Base-by-base conservation (phyloP, 2,888 invertebrate genomes). In the Pegoplata infirma region DNA sequence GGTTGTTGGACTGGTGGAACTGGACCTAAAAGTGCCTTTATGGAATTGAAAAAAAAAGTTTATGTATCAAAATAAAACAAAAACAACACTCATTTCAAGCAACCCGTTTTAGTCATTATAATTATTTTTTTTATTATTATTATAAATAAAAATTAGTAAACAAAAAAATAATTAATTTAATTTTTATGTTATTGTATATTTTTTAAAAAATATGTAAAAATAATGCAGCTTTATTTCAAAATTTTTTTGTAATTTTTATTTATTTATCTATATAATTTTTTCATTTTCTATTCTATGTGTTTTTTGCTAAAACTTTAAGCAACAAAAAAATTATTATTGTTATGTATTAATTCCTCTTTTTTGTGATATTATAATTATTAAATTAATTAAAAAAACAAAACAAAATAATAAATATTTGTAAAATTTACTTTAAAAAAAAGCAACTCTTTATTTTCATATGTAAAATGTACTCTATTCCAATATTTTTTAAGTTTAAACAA, bases 301-400 rank as follows among this genome's bases (percentile, higher is more conserved):
- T 32, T 51, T 55, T 79, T 56, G 14, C 64, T 25, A 53, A 17
- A 16, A 55, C 8, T 64, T 77, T 53, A 53, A 71, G 53, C 58
- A 67, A 28, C 17, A 40, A 68, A 58, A 64, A 64, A 63, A 64
- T n/a, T n/a, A n/a, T n/a, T n/a, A 47, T 56, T 72, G 56, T 75
- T 72, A 72, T 75, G 21, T 79, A 79, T 75, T 74, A 58, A 79
- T 61, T 79, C 75, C 79, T 79, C 67, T 67, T 79, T 58, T 79
- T 71, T 79, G 79, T 79, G 79, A 79, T 79, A 79, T 79, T 79
- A 79, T 75, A 79, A 75, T 75, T 79, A 75, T 75, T 79, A 72
- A 75, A 58, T 66, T 69, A 59, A 63, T 66, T 25, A 21, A 79
- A 58, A 53, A 72, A 74, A 59, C 63, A n/a, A n/a, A n/a, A 49